A percentile compares a stretch with the other conserved stretches of the same genome.
These are phyloP conservation scores for Cabera pusaria DNA, from an alignment of 2,888 invertebrate genomes.

Conservation along the genomic window DNA sequence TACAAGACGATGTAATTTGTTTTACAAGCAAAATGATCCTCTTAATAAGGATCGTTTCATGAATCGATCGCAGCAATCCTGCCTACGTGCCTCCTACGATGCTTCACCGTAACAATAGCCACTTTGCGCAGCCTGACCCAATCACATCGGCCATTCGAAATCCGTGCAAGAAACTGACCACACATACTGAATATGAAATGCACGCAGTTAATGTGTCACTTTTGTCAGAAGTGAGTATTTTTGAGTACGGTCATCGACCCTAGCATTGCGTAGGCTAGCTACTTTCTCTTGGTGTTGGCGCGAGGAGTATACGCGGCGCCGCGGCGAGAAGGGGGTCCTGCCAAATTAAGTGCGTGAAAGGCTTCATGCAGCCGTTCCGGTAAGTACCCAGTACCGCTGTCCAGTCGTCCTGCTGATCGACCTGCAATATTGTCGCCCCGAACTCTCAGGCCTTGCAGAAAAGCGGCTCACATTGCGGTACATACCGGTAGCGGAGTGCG, in stretches of 20 bases:
- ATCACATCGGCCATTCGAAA: constrained; percentile 63
- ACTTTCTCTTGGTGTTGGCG: constrained; percentile 75
- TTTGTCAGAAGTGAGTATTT: constrained; percentile 80
- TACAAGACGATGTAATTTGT: constrained; percentile 8
- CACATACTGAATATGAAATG: constrained; percentile 79
- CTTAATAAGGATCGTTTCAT: constrained; percentile 17
- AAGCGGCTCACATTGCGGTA: constrained; percentile 16
- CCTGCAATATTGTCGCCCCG: constrained; percentile 31
- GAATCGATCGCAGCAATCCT: constrained; percentile 15
- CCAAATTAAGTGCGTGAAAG: constrained; percentile 83
- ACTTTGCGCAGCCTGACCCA: constrained; percentile 55
- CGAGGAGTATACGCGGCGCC: constrained; percentile 57
- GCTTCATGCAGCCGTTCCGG: constrained; percentile 66
- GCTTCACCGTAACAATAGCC: constrained; percentile 45
- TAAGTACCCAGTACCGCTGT: constrained; percentile 41
- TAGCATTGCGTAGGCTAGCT: constrained; percentile 81
- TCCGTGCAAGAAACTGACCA: constrained; percentile 74
- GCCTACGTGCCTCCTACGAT: constrained; percentile 44
- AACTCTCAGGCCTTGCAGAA: constrained; percentile 15
- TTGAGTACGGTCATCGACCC: constrained; percentile 80
- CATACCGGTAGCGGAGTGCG: constrained; percentile 16
- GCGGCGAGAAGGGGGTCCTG: constrained; percentile 74
- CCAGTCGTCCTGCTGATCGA: constrained; percentile 41
- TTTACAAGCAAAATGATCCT: constrained; percentile 10
- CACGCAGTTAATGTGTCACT: constrained; percentile 77